These are phyloP conservation scores for Carterocephalus palaemon DNA, from an alignment of 2,888 invertebrate genomes.

Conservation along the genomic window DNA sequence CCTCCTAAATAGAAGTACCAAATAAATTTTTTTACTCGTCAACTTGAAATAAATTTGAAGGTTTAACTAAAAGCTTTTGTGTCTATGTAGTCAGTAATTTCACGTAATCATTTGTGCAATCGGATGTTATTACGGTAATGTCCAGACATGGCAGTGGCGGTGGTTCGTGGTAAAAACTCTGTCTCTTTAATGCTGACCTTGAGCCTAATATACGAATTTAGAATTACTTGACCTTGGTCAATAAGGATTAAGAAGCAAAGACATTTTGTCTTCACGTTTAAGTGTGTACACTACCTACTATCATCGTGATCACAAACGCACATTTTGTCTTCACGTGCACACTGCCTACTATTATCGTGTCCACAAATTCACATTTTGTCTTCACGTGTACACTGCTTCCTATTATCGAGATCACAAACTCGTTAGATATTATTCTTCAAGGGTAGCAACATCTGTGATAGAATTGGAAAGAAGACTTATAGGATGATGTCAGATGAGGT, in stretches of 20 bases:
- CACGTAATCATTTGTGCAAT: slow-evolving; percentile 19
- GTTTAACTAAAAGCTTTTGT: slow-evolving; percentile 8
- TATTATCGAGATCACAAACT: too few species aligned
- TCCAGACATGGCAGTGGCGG: slow-evolving; percentile 7
- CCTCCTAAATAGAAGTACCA: neutral
- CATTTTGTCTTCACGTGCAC: too few species aligned
- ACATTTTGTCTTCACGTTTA: too few species aligned
- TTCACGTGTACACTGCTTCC: too few species aligned
- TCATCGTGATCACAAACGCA: neutral
- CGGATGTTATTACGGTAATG: slow-evolving; percentile 22
- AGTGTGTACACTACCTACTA: too few species aligned
- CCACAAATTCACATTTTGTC: too few species aligned
- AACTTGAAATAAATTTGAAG: neutral
- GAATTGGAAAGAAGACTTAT: too few species aligned
- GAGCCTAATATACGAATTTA: slow-evolving; percentile 19
- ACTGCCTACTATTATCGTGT: too few species aligned
- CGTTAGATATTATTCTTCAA: too few species aligned
- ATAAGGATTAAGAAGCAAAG: neutral
- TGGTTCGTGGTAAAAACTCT: slow-evolving; percentile 19
- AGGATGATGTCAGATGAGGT: too few species aligned
- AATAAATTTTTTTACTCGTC: neutral
- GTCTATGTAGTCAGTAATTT: slow-evolving; percentile 11
- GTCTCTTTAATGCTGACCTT: slow-evolving; percentile 12
- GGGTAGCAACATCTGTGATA: too few species aligned
- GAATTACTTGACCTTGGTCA: slow-evolving; percentile 15